These are phyloP conservation scores for Hemistola chrysoprasaria DNA, from an alignment of 2,888 invertebrate species.

Conservation along the genomic window DNA sequence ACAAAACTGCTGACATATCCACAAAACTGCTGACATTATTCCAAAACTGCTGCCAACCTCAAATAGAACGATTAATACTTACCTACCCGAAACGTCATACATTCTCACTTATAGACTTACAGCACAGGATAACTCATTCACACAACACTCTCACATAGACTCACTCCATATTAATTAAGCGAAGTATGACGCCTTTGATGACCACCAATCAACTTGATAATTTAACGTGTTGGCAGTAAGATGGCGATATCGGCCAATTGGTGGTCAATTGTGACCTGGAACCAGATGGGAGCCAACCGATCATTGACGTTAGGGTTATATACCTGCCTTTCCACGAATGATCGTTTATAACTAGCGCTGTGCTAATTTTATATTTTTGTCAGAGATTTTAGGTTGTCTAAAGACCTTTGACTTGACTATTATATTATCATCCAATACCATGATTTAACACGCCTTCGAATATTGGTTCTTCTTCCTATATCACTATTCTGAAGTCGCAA, in stretches of 20 bases:
- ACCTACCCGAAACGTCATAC: constrained; percentile 19
- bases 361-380: no score
- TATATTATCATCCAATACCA: no score
- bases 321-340: no score
- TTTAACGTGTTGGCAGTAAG: constrained; percentile 46
- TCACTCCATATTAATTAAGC: constrained; percentile 24
- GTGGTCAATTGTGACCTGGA: constrained; percentile 26
- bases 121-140: constrained; percentile 33
- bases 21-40: constrained; percentile 8
- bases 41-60: constrained; percentile 8
- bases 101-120: constrained; percentile 20
- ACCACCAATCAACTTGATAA: constrained; percentile 40
- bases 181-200: constrained; percentile 23
- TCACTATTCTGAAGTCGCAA: no score
- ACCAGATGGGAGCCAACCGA: no score
- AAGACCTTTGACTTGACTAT: no score
- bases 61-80: constrained; percentile 8
- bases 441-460: no score
- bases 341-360: no score
- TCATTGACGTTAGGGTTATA: no score
- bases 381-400: no score
- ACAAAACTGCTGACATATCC: constrained; percentile 6
- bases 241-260: constrained; percentile 35
- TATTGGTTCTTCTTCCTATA: no score
- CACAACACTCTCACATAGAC: constrained; percentile 13